A percentile compares a stretch with the other conserved stretches of the same genome.
These are phyloP conservation scores for Daktulosphaira vitifoliae DNA, from an alignment of 1,140 invertebrate genomes.

Conservation along the genomic window DNA sequence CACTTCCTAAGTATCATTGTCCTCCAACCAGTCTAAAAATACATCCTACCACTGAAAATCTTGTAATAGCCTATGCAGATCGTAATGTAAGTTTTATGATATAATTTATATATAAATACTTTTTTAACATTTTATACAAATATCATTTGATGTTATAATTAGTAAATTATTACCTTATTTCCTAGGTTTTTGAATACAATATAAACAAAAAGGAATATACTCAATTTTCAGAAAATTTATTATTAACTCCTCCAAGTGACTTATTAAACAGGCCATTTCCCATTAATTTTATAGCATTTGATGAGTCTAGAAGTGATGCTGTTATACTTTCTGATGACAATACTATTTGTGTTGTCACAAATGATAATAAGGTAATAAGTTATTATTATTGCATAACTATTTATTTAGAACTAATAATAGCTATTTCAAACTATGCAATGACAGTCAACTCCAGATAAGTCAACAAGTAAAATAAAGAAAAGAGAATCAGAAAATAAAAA, in stretches of 20 bases:
- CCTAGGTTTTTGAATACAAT: constrained; percentile 61
- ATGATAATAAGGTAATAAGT: constrained; percentile 47
- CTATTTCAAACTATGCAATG: background rate
- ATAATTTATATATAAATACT: too few relatives aligned
- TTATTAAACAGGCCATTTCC: constrained; percentile 46
- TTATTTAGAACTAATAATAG: background rate
- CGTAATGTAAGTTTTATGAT: constrained; percentile 53
- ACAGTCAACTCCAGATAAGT: background rate
- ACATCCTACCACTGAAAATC: constrained; percentile 47
- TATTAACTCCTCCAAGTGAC: constrained; percentile 44
- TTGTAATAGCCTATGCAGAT: constrained; percentile 62
- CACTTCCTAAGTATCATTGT: constrained; percentile 56
- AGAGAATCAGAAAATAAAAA: background rate
- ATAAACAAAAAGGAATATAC: constrained; percentile 50
- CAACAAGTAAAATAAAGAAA: constrained; percentile 14
- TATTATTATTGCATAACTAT: background rate
- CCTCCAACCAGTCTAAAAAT: constrained; percentile 57
- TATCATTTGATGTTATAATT: too few relatives aligned
- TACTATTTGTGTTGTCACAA: constrained; percentile 54
- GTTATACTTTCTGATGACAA: constrained; percentile 57
- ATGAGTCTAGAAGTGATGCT: constrained; percentile 49
- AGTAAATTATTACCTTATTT: too few relatives aligned
- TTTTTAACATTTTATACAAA: too few relatives aligned
- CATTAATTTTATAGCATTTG: constrained; percentile 51
- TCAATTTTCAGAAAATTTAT: constrained; percentile 48